Evolutionary conservation across 1,140 invertebrate species (phyloP), one percentile per base, ranked within the genome.

Genomic region (Acromyrmex echinatior): DNA sequence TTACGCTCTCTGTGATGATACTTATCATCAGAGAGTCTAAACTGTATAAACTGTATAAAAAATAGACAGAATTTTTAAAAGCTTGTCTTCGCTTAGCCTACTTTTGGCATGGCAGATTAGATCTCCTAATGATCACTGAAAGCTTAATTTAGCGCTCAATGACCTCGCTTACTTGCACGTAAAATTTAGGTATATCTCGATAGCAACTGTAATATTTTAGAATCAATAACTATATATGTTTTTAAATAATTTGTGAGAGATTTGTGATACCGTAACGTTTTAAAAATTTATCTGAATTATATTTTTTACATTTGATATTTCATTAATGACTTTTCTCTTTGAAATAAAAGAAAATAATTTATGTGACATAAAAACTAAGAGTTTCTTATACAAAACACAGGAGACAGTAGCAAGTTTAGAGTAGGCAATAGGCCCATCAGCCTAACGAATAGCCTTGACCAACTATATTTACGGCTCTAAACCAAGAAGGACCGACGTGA

Each of bases 381-480:
- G 1, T 21, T 53, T 53, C 3, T 35, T 53, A 14, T 53, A 53
- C 3, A 58, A 82, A 49, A 53, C 4, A 39, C 39, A 56, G 0
- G 5, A 53, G 31, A 56, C 14, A 14, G n/a, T 49, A 66, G 18
- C 18, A 7, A 18, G 12, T 53, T 56, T 39, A 25, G 28, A 77
- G 7, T 39, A 9, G 51, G n/a, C 78, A 39, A 39, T 53, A 79
- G 45, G 14, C 28, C 18, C 25, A 31, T 80, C 28, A 51, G 7
- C n/a, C 10, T 68, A 70, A 81, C 21, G n/a, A 35, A 56, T 71
- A 45, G 53, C 25, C 21, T 56, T 14, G 31, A 53, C 39, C 14
- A n/a, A 66, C 63, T 60, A 76, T 84, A 84, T 84, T 84, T 63
- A 84, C 68, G 45, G 9, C 18, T 74, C 1, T 35, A 73, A 2